Conservation (phyloP, 2,888 invertebrate species). For the Gerris lacustris region DNA sequence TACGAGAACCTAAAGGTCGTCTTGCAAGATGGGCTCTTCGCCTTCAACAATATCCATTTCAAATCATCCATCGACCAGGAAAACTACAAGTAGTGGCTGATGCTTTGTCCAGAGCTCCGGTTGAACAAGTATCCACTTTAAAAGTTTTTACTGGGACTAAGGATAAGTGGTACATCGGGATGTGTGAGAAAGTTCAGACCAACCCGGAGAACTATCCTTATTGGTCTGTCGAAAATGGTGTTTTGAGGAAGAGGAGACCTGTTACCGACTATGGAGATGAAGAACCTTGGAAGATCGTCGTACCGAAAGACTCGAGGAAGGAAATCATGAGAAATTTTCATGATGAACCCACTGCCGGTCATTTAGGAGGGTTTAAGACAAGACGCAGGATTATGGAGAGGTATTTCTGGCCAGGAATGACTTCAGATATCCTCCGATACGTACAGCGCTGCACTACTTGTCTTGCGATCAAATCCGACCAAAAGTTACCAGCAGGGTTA, state of each 20-base stretch:
- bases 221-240: too few relatives aligned
- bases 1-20: too few relatives aligned
- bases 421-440: slow-evolving; percentile 16
- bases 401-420: too few relatives aligned
- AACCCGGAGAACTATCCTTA: slow-evolving; percentile 11
- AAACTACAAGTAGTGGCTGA: slow-evolving; percentile 11
- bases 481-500: too few relatives aligned
- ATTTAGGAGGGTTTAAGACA: too few relatives aligned
- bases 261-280: too few relatives aligned
- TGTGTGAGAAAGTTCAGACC: slow-evolving; percentile 11
- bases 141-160: not conserved
- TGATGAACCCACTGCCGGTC: too few relatives aligned
- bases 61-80: slow-evolving; percentile 5
- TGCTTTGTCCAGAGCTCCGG: slow-evolving; percentile 12
- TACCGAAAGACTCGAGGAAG: slow-evolving; percentile 29
- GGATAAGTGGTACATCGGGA: slow-evolving; percentile 21
- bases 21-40: too few relatives aligned
- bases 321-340: slow-evolving; percentile 26
- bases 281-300: slow-evolving; percentile 22
- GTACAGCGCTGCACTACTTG: too few relatives aligned
- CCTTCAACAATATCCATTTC: too few relatives aligned
- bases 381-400: slow-evolving; percentile 24
- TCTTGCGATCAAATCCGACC: too few relatives aligned
- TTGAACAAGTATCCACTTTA: not conserved
- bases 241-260: too few relatives aligned